Base-by-base conservation (phyloP, 2,888 invertebrate genomes). In the Harpalus rufipes region DNA sequence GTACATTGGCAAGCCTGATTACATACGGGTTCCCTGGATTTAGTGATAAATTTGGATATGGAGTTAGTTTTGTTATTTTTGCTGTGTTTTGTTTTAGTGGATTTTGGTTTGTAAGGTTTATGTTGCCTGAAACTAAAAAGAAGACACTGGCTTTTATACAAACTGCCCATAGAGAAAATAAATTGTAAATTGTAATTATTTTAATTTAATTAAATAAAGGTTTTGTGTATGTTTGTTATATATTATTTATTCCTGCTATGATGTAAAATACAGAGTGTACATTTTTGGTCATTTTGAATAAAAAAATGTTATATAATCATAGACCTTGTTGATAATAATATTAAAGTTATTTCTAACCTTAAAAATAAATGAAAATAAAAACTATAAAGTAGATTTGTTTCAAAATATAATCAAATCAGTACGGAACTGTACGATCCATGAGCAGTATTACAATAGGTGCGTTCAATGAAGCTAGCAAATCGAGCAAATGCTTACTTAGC, bases 101-200 rank as follows among this genome's bases (percentile, higher is more conserved):
- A 0, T 89, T 94, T 4, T 87, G 92, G 14, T 94, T 94, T 87
- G 92, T 94, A 59, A 91, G 91, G 86, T 92, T 92, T 76, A 90
- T 91, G 85, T 93, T 94, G 1, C 94, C 94, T 0, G 94, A 94
- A 88, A 94, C 94, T 0, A 94, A 92, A 87, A 93, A 93, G 0
- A 94, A 94, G 87, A 93, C 94, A 0, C 90, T 51, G 44, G 44
- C 44, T 51, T 7, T 12, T 51, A 51, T 51, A 12, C 44, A 51
- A 51, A 51, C 44, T 51, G 44, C 12, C 44, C 5, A 51, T 1
- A 12, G 44, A 2, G 44, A 51, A 8, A 51, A 51, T 51, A 12
- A 51, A 51, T 8, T 32, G 32, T 32, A 5, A 5, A 51, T 8
- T 51, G 5, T 51, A 12, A 1, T 51, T 51, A 51, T 51, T 51